phyloP scores from a whole-genome alignment of 2,888 invertebrate species.

The Eupithecia vulgata region DNA sequence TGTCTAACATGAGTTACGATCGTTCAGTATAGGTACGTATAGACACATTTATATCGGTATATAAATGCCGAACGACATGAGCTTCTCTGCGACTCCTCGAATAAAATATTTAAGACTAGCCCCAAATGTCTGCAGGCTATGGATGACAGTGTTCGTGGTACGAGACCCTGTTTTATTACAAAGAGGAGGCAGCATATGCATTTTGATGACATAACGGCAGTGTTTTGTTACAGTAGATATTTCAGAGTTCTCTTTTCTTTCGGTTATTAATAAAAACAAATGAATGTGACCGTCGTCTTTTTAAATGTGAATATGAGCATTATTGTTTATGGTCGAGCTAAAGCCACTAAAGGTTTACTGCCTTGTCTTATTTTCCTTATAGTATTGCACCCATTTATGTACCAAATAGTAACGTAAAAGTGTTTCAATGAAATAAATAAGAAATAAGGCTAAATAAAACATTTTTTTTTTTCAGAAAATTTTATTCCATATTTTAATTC shows the following conservation, averaged over 20 bases:
- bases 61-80: conserved; percentile 26
- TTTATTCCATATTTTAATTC: no score
- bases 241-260: background rate
- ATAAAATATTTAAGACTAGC: conserved; percentile 43
- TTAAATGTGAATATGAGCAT: no score
- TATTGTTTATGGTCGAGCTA: no score
- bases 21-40: background rate
- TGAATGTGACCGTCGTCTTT: background rate
- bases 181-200: conserved; percentile 32
- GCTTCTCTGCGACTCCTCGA: conserved; percentile 37
- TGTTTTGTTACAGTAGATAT: background rate
- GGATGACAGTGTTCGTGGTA: conserved; percentile 35
- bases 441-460: no score
- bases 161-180: conserved; percentile 38
- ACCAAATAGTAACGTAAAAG: no score
- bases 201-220: conserved; percentile 15
- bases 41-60: background rate
- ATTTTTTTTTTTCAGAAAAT: no score
- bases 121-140: conserved; percentile 37
- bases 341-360: no score
- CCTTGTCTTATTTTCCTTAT: no score
- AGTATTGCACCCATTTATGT: no score
- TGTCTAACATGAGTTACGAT: background rate
- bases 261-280: background rate
- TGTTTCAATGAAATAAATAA: no score